phyloP scores from a whole-genome alignment of 2,113 vertebrate genomes.

The Xenopus borealis region DNA sequence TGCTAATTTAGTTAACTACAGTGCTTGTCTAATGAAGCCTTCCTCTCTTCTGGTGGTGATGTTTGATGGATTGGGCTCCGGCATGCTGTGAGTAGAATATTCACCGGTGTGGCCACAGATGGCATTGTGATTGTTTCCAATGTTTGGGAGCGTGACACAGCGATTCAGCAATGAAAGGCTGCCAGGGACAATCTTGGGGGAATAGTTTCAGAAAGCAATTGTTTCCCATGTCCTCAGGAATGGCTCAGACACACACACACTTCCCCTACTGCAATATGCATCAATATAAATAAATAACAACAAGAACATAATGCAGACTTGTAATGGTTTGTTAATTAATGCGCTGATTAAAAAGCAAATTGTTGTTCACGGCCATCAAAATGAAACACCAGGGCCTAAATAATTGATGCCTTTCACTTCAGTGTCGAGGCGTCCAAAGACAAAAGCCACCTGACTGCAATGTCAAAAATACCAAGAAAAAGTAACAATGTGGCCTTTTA shows the following conservation, averaged over 20 bases:
- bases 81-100: conserved; percentile 12
- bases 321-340: not conserved
- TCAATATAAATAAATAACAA: not conserved
- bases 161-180: conserved; percentile 11
- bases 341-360: not conserved
- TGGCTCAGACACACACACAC: not conserved
- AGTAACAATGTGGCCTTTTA: too few relatives aligned
- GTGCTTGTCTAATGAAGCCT: not conserved
- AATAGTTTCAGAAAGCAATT: conserved; percentile 6
- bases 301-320: not conserved
- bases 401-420: conserved; percentile 7
- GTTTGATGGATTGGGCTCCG: conserved; percentile 17
- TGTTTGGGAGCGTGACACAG: conserved; percentile 17
- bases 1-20: conserved; percentile 13
- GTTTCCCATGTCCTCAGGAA: not conserved
- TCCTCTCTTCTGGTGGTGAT: not conserved
- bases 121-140: conserved; percentile 21
- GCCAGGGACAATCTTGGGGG: conserved; percentile 4
- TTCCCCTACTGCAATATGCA: not conserved
- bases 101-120: conserved; percentile 10
- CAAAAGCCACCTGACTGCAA: not conserved
- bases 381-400: not conserved
- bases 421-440: not conserved
- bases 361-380: not conserved
- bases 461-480: not conserved